Evolutionary conservation across 2,113 vertebrate genomes (phyloP), one percentile per base, ranked within the genome.

Genomic region (Coryphaenoides rupestris): DNA sequence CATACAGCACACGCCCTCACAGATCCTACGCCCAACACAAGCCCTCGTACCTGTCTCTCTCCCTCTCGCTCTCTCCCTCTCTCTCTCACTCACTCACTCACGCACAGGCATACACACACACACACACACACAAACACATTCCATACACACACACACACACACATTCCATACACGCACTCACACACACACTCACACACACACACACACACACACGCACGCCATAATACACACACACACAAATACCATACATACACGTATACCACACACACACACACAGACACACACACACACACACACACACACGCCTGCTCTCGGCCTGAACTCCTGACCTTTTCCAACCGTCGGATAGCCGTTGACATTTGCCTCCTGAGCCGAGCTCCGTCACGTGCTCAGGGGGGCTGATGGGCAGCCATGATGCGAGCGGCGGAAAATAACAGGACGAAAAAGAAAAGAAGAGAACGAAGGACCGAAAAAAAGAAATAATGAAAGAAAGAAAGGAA

Each of bases 261-360:
- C 73, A 54, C 45, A 65, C 63, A 56, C 53, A n/a, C 62, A 55
- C 26, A 9, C 54, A 19, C 63, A 65, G 26, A 45, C 62, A 56
- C 28, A 23, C 23, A 55, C 14, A 45, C 10, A 5, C 14, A 19
- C 54, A 62, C 73, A 28, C 55, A 53, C 19, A 19, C 50, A 47
- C 19, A 63, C 24, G 45, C 60, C 70, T 78, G 72, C 81, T 76
- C 79, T 75, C 67, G 68, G 73, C 80, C 73, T 92, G 89, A 90
- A 89, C 90, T 86, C 81, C 73, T 88, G 88, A 89, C 89, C 89
- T 86, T 84, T 82, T 83, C 65, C 81, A 84, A 79, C 74, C 74
- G 76, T 84, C 82, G 81, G 80, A 86, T 83, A 77, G 84, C 86
- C 86, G 81, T 81, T 90, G 87, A 89, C 86, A 90, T 90, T 91